A percentile compares a stretch with the other conserved stretches of the same genome.
Conservation (phyloP, 2,113 vertebrate genomes). For the Butorides virescens region DNA sequence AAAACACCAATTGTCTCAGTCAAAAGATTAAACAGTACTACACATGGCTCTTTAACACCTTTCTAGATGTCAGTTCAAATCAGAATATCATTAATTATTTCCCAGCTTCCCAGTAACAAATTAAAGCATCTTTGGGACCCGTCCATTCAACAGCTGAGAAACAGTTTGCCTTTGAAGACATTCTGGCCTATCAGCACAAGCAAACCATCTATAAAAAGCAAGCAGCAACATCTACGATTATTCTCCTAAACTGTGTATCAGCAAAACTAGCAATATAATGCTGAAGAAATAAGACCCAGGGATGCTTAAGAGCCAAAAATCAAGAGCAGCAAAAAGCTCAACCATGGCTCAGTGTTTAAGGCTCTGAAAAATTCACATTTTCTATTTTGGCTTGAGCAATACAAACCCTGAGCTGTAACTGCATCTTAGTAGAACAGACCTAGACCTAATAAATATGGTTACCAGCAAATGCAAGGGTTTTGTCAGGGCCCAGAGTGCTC, state of each 20-base stretch:
- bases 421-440: background rate
- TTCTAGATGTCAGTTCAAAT: background rate
- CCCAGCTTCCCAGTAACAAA: constrained; percentile 13
- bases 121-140: background rate
- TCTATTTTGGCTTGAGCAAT: background rate
- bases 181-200: background rate
- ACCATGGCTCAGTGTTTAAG: background rate
- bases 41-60: background rate
- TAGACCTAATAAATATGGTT: background rate
- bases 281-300: background rate
- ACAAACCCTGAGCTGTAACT: background rate
- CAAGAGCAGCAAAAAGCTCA: background rate
- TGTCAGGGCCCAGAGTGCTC: background rate
- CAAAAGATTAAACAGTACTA: background rate
- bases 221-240: background rate
- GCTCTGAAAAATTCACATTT: background rate
- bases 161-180: background rate
- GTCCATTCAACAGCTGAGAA: constrained; percentile 2
- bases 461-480: background rate
- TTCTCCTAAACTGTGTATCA: no score
- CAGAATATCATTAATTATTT: constrained; percentile 42
- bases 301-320: background rate
- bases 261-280: background rate
- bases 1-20: background rate
- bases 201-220: background rate